Percentiles rank a stretch among this genome's conserved stretches.
These are phyloP conservation scores for Greenwoodochromis staneri DNA, from an alignment of 2,113 vertebrate genomes.

Conservation along the genomic window DNA sequence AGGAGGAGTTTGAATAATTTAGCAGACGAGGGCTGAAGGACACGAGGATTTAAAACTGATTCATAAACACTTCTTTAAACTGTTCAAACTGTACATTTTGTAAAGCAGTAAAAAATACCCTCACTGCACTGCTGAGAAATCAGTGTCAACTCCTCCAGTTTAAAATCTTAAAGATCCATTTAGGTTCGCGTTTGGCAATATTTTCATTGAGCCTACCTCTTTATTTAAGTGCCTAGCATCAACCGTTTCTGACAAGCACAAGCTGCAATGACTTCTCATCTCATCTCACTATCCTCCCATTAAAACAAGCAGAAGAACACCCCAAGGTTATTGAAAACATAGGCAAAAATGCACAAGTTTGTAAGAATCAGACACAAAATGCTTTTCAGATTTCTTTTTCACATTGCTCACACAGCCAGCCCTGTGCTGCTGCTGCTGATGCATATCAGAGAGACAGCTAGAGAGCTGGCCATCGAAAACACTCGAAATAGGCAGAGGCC, in stretches of 20 bases:
- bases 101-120: not conserved
- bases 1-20: conserved; percentile 64
- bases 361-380: not conserved
- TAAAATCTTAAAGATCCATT: not conserved
- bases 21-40: conserved; percentile 52
- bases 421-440: conserved; percentile 24
- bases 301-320: not conserved
- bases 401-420: not conserved
- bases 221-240: conserved; percentile 64
- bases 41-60: conserved; percentile 35
- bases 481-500: conserved; percentile 44
- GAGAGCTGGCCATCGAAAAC: conserved; percentile 36
- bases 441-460: conserved; percentile 45
- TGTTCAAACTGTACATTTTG: not conserved
- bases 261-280: not conserved
- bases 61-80: conserved; percentile 4
- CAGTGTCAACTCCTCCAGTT: not conserved
- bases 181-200: conserved; percentile 25
- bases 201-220: conserved; percentile 60
- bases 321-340: not conserved
- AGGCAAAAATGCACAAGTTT: not conserved
- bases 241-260: conserved; percentile 15
- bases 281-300: not conserved
- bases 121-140: not conserved
- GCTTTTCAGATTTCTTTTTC: not conserved